A percentile compares a stretch with the other conserved stretches of the same genome.
These are phyloP conservation scores for Clitarchus hookeri DNA, from an alignment of 2,888 invertebrate genomes.

Conservation along the genomic window DNA sequence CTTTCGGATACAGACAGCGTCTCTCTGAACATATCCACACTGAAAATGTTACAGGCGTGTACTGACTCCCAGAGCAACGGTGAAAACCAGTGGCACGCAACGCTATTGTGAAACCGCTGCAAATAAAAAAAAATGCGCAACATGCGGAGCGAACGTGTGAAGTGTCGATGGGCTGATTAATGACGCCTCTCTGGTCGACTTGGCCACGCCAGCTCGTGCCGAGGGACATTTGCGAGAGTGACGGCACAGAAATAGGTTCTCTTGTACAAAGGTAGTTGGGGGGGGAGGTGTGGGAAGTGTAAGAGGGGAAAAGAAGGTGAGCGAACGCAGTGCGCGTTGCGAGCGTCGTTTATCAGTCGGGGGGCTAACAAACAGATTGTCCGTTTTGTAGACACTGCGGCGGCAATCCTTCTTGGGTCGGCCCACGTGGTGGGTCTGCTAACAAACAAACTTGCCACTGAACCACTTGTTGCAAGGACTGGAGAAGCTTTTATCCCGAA, in stretches of 20 bases:
- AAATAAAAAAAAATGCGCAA: no score
- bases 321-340: background rate
- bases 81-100: background rate
- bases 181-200: constrained; percentile 11
- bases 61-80: no score
- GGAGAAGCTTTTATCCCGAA: background rate
- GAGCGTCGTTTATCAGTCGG: background rate
- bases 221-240: background rate
- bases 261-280: background rate
- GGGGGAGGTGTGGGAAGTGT: no score
- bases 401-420: no score
- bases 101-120: background rate
- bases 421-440: background rate
- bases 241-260: background rate
- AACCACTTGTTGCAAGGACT: background rate
- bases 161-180: constrained; percentile 1
- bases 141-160: background rate
- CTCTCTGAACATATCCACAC: no score
- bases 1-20: no score
- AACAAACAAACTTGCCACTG: background rate
- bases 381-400: background rate
- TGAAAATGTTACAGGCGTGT: no score
- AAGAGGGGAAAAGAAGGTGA: background rate
- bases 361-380: background rate
- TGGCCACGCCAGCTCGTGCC: background rate